Evolutionary conservation across 2,888 invertebrate genomes (phyloP).

Genomic region (Phengaris alcon): DNA sequence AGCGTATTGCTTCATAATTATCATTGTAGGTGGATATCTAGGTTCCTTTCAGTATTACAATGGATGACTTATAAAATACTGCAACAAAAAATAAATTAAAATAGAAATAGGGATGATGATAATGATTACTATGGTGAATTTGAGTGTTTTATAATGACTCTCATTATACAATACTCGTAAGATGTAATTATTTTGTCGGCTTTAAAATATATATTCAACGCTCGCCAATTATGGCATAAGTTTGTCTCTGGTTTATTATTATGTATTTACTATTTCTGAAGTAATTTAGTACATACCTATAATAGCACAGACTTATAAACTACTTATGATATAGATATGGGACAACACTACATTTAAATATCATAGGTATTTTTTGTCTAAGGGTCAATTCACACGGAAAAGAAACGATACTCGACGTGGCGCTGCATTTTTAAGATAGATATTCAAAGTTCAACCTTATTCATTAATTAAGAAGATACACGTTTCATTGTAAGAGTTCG

Average conservation of each 20-base stretch:
- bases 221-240: neutral
- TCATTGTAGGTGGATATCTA: too few species aligned
- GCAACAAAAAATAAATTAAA: neutral
- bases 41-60: too few species aligned
- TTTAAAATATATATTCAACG: neutral
- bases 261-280: neutral
- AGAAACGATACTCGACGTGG: too few species aligned
- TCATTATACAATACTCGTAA: neutral
- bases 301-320: neutral
- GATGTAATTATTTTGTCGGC: constrained; percentile 5
- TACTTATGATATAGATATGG: neutral
- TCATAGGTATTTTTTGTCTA: too few species aligned
- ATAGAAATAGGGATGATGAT: neutral
- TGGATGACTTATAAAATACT: too few species aligned
- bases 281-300: neutral
- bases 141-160: neutral
- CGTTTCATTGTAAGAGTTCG: too few species aligned
- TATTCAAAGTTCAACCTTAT: too few species aligned
- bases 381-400: too few species aligned
- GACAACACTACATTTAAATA: neutral
- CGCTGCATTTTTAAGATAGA: too few species aligned
- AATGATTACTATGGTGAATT: neutral
- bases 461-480: too few species aligned
- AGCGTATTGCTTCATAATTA: too few species aligned
- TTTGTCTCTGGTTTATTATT: constrained; percentile 15